These are phyloP conservation scores for Capromys pilorides DNA, from an alignment of 2,797 vertebrate genomes.

Conservation along the genomic window DNA sequence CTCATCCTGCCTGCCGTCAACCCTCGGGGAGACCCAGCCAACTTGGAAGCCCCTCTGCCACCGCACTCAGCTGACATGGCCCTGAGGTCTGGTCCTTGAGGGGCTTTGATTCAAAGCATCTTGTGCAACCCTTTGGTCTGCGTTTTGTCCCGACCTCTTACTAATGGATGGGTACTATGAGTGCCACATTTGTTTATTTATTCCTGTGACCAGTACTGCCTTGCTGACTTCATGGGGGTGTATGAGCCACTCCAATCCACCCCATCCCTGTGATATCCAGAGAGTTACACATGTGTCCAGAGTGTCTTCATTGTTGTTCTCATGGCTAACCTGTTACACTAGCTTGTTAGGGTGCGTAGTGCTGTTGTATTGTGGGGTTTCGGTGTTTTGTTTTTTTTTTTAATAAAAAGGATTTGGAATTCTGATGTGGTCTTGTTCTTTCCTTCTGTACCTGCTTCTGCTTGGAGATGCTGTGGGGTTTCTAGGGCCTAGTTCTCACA, in stretches of 20 bases:
- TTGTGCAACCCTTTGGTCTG: neutral
- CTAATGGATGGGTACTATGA: neutral
- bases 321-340: constrained; percentile 57
- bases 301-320: neutral
- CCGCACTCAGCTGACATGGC: neutral
- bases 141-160: neutral
- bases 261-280: neutral
- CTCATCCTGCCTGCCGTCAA: neutral
- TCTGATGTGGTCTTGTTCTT: neutral
- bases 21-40: neutral
- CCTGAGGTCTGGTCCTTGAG: accelerated
- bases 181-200: neutral
- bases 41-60: no score
- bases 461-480: neutral
- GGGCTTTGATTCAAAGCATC: neutral
- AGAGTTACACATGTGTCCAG: neutral
- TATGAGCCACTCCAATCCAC: no score
- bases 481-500: neutral
- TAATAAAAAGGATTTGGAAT: constrained; percentile 64
- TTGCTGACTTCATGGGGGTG: neutral
- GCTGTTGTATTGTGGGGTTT: neutral
- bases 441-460: neutral
- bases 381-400: constrained; percentile 43
- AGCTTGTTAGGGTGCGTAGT: neutral
- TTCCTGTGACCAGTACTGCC: neutral